Percentiles rank a stretch among this genome's conserved stretches.
Conservation (phyloP, 1,140 invertebrate genomes). For the Ladona fulva region DNA sequence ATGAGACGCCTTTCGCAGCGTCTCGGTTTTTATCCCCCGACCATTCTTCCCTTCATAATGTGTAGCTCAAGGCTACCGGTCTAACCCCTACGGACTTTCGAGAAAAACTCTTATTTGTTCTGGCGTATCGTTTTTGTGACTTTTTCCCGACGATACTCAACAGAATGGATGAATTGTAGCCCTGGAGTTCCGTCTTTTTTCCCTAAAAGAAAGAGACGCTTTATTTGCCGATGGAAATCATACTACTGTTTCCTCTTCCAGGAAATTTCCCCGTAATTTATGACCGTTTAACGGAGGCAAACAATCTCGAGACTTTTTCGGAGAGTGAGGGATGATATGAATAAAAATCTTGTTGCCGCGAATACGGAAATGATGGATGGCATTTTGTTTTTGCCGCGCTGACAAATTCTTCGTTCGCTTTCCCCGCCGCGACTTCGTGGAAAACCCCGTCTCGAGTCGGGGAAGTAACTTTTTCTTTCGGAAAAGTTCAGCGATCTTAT, state of each 20-base stretch:
- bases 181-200: not conserved
- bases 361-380: not conserved
- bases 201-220: not conserved
- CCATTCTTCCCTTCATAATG: not conserved
- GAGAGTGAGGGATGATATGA: not conserved
- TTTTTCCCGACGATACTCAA: not conserved
- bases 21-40: not conserved
- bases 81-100: not conserved
- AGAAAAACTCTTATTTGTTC: slow-evolving; percentile 7
- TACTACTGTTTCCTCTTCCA: not conserved
- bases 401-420: not conserved
- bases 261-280: not conserved
- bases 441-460: too few relatives aligned
- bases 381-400: not conserved
- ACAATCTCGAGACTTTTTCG: not conserved
- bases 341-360: not conserved
- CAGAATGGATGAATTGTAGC: not conserved
- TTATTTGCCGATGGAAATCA: slow-evolving; percentile 10
- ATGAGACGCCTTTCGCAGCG: not conserved
- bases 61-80: not conserved
- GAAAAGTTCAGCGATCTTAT: too few relatives aligned
- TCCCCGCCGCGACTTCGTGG: too few relatives aligned
- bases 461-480: too few relatives aligned
- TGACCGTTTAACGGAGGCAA: not conserved
- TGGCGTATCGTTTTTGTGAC: slow-evolving; percentile 2